These are phyloP conservation scores for Drosophila ambigua DNA, from an alignment of 1,140 invertebrate genomes.

Conservation along the genomic window DNA sequence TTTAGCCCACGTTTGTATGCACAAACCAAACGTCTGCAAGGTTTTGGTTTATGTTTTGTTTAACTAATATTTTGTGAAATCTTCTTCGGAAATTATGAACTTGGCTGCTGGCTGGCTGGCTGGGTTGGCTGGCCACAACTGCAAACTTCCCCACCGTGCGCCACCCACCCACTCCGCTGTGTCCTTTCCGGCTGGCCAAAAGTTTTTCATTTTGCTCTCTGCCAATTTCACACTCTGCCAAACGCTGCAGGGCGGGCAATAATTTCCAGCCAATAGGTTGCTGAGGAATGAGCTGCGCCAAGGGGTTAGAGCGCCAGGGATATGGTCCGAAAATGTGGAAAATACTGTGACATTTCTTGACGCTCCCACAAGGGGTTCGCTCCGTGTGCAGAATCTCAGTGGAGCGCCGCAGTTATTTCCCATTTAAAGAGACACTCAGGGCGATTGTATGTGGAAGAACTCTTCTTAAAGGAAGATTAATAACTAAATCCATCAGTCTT, in stretches of 20 bases:
- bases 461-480: no score
- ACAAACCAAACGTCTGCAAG: conserved; percentile 79
- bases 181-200: conserved; percentile 44
- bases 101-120: conserved; percentile 34
- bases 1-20: conserved; percentile 78
- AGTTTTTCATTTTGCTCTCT: conserved; percentile 77
- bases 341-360: conserved; percentile 42
- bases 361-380: background rate
- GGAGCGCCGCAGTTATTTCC: background rate
- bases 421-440: background rate
- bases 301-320: background rate
- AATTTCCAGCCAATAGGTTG: conserved; percentile 60
- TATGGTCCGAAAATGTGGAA: conserved; percentile 34
- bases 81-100: conserved; percentile 74
- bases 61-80: conserved; percentile 81
- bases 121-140: conserved; percentile 14
- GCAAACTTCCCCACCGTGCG: conserved; percentile 3
- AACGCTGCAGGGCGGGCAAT: conserved; percentile 71
- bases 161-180: no score
- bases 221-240: conserved; percentile 81
- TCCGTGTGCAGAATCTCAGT: background rate
- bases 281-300: conserved; percentile 29
- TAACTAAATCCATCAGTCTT: no score
- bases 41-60: conserved; percentile 81
- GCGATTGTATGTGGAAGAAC: background rate